Evolutionary conservation across 2,888 invertebrate species (phyloP).

Genomic region (Hypercompe scribonia): DNA sequence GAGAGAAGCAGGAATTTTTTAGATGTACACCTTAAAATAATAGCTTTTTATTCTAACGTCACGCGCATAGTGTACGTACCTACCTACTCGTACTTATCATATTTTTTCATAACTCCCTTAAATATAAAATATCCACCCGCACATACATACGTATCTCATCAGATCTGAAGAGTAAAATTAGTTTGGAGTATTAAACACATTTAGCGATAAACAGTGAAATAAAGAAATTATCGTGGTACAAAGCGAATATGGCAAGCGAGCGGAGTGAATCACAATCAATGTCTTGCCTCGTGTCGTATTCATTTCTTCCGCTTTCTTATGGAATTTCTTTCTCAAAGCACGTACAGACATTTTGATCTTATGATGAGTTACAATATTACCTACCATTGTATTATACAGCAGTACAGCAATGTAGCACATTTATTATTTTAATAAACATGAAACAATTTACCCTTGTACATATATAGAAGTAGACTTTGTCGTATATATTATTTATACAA

Average conservation of each 20-base stretch:
- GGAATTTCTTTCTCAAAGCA: slow-evolving; percentile 49
- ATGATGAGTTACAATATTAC: slow-evolving; percentile 34
- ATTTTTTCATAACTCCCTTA: too few relatives aligned
- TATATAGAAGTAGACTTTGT: neutral
- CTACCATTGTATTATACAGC: slow-evolving; percentile 11
- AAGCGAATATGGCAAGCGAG: slow-evolving; percentile 39
- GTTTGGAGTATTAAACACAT: neutral
- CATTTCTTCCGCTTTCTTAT: slow-evolving; percentile 38
- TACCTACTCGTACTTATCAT: too few relatives aligned
- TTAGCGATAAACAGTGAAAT: neutral
- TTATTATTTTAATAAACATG: slow-evolving; percentile 11
- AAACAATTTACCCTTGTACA: neutral
- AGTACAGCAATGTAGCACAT: neutral
- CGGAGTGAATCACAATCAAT: slow-evolving; percentile 47
- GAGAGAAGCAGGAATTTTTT: neutral
- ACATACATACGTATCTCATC: too few relatives aligned
- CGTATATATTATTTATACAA: neutral
- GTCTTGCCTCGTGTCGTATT: slow-evolving; percentile 31
- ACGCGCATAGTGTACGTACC: neutral
- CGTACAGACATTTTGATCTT: slow-evolving; percentile 41
- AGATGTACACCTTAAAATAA: neutral
- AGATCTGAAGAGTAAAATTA: neutral
- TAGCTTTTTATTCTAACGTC: neutral
- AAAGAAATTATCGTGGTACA: slow-evolving; percentile 42
- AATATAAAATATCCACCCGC: too few relatives aligned